Evolutionary conservation across 1,140 invertebrate species (phyloP).

Genomic region (Rhopalosiphum padi): DNA sequence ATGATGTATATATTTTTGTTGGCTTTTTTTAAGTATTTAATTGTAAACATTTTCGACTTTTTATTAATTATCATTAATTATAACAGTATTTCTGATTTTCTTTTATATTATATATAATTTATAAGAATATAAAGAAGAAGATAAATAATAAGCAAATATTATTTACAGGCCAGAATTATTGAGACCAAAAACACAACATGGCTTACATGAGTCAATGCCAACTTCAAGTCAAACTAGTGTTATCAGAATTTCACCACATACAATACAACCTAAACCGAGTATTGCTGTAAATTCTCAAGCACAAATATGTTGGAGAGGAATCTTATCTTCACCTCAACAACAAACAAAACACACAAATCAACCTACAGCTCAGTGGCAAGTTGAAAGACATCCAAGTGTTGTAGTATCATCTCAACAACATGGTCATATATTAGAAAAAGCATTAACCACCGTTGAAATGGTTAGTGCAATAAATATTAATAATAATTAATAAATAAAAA

Average conservation of each 20-base stretch:
- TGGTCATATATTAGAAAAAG: constrained; percentile 57
- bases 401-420: constrained; percentile 52
- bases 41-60: too few relatives aligned
- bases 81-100: too few relatives aligned
- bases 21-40: too few relatives aligned
- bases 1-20: too few relatives aligned
- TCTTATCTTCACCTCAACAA: constrained; percentile 44
- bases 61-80: too few relatives aligned
- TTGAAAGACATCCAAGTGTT: constrained; percentile 56
- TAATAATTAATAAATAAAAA: neutral
- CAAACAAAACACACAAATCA: constrained; percentile 15
- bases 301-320: constrained; percentile 55
- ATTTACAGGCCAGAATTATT: constrained; percentile 44
- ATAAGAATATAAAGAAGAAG: too few relatives aligned
- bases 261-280: constrained; percentile 61
- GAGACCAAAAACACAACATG: constrained; percentile 49
- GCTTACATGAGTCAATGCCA: constrained; percentile 44
- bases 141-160: neutral
- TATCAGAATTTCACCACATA: constrained; percentile 77
- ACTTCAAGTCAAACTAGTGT: constrained; percentile 71
- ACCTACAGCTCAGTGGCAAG: constrained; percentile 33
- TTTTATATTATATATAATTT: too few relatives aligned
- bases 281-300: constrained; percentile 60
- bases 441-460: constrained; percentile 55
- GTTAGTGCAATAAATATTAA: neutral